A percentile compares a stretch with the other conserved stretches of the same genome.
These are phyloP conservation scores for Cinclus cinclus DNA, from an alignment of 2,113 vertebrate species.

Conservation along the genomic window DNA sequence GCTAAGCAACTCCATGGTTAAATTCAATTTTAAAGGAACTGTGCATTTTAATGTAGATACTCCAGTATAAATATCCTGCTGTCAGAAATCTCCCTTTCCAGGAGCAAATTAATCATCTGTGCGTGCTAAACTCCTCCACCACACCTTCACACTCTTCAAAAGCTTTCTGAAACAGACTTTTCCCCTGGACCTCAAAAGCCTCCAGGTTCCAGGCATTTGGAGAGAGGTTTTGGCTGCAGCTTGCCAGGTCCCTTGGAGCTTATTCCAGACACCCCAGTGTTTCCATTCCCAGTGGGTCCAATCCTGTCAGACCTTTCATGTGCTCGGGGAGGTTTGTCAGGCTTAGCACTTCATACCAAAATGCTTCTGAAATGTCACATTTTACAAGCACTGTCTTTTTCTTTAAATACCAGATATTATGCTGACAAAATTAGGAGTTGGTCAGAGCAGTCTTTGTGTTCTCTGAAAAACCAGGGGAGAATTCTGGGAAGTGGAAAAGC, in stretches of 20 bases:
- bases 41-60: not conserved
- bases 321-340: not conserved
- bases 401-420: not conserved
- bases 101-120: conserved; percentile 1
- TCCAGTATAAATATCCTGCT: conserved; percentile 11
- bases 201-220: not conserved
- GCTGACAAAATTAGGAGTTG: not conserved
- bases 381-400: not conserved
- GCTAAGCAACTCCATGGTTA: not conserved
- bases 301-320: not conserved
- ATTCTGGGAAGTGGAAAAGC: not conserved
- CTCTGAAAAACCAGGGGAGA: not conserved
- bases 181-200: not conserved
- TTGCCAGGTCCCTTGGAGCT: not conserved
- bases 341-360: not conserved
- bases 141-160: not conserved
- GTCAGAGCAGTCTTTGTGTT: not conserved
- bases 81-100: not conserved
- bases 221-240: not conserved
- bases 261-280: not conserved
- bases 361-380: not conserved
- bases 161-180: not conserved
- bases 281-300: not conserved
- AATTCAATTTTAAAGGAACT: not conserved
- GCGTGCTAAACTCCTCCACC: not conserved